phyloP scores from a whole-genome alignment of 2,888 invertebrate genomes.

The Drosophila leonis region DNA sequence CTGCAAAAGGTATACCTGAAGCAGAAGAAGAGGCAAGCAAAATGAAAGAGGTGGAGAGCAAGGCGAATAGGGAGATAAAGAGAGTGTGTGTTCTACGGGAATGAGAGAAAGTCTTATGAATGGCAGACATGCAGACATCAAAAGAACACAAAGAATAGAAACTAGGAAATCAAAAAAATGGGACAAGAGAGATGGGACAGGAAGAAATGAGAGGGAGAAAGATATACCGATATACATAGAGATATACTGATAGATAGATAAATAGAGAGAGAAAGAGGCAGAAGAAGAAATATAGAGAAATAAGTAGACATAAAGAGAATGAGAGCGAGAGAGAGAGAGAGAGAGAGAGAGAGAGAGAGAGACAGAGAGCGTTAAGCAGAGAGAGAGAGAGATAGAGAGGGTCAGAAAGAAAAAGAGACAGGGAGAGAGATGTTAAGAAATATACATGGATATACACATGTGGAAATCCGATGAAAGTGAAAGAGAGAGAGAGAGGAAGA shows the following conservation, averaged over 20 bases:
- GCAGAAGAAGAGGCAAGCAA: neutral
- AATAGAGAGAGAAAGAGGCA: neutral
- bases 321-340: neutral
- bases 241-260: too few species aligned
- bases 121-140: neutral
- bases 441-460: too few species aligned
- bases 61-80: neutral
- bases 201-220: too few species aligned
- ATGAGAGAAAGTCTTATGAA: neutral
- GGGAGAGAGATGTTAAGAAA: neutral
- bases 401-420: neutral
- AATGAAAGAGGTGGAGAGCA: neutral
- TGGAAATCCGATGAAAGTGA: too few species aligned
- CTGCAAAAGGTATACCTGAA: neutral
- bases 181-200: too few species aligned
- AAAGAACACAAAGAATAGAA: neutral
- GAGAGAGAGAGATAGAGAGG: neutral
- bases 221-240: too few species aligned
- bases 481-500: too few species aligned
- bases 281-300: neutral
- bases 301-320: neutral
- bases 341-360: neutral
- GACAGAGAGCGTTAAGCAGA: neutral
- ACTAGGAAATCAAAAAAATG: too few species aligned
- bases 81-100: neutral